A percentile compares a stretch with the other conserved stretches of the same genome.
These are phyloP conservation scores for Rhabdomys dilectus DNA, from an alignment of 2,113 vertebrate genomes.

Conservation along the genomic window DNA sequence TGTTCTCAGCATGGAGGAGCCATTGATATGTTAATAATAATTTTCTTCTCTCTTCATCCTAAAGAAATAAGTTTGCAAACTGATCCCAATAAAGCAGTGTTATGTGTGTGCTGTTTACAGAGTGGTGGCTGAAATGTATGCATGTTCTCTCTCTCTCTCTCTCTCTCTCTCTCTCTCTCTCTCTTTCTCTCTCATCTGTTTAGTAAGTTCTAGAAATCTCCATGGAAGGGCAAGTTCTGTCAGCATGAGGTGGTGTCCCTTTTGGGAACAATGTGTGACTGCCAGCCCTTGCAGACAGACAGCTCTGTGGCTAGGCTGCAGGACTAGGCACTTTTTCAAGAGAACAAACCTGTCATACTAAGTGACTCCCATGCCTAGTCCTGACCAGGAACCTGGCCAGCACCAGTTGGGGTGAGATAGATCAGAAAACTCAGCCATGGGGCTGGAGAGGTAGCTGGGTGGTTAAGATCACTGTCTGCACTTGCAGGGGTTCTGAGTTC, in stretches of 20 bases:
- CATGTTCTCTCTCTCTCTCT: background rate
- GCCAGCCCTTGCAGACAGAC: background rate
- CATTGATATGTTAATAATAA: constrained; percentile 89
- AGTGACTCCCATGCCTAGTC: background rate
- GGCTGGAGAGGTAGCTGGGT: too few relatives aligned
- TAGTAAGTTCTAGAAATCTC: constrained; percentile 77
- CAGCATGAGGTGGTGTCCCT: constrained; percentile 51
- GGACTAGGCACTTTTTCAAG: background rate
- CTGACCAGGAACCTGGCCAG: background rate
- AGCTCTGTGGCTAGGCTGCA: background rate
- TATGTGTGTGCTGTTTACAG: constrained; percentile 26
- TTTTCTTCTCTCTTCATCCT: constrained; percentile 85
- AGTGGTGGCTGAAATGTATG: background rate
- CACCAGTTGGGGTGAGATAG: too few relatives aligned
- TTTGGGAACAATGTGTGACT: constrained; percentile 49
- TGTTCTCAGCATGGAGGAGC: constrained; percentile 86
- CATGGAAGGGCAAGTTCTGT: constrained; percentile 64
- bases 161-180: background rate
- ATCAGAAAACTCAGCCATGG: background rate
- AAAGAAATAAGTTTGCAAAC: constrained; percentile 88
- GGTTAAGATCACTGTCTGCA: too few relatives aligned
- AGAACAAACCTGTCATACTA: background rate
- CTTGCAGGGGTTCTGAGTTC: too few relatives aligned
- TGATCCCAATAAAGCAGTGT: constrained; percentile 81
- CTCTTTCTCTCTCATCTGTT: background rate